phyloP scores from a whole-genome alignment of 2,113 vertebrate genomes.

The Tinamus guttatus region DNA sequence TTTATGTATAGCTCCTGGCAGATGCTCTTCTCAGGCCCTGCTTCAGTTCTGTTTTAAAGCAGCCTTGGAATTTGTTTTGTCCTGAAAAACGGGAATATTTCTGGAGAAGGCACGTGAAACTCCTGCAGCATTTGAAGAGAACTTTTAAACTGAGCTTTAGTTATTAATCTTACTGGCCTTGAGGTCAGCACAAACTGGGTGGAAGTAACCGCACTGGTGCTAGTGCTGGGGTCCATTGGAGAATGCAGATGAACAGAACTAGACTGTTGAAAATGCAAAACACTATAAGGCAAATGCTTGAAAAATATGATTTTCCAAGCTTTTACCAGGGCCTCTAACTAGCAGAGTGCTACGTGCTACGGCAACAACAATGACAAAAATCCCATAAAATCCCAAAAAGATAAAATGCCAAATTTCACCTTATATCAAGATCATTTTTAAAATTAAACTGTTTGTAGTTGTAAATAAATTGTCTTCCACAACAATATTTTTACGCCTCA shows the following conservation, averaged over 20 bases:
- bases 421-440: fast-evolving
- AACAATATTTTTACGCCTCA: background rate
- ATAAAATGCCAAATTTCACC: background rate
- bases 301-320: background rate
- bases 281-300: background rate
- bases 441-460: background rate
- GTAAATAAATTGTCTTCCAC: background rate
- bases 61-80: background rate
- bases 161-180: background rate
- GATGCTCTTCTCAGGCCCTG: background rate
- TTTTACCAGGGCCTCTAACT: background rate
- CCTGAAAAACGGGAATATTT: background rate
- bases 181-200: background rate
- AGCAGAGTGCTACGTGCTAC: too few species aligned
- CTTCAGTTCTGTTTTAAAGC: background rate
- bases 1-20: background rate
- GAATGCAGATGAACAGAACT: background rate
- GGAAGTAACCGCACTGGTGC: background rate
- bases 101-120: background rate
- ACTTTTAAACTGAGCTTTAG: background rate
- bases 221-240: fast-evolving
- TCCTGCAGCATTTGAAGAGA: background rate
- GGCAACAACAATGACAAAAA: too few species aligned
- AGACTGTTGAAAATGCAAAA: background rate
- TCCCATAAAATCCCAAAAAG: background rate